These are phyloP conservation scores for Chlorodrepanis virens DNA, from an alignment of 2,113 vertebrate genomes.

Conservation along the genomic window DNA sequence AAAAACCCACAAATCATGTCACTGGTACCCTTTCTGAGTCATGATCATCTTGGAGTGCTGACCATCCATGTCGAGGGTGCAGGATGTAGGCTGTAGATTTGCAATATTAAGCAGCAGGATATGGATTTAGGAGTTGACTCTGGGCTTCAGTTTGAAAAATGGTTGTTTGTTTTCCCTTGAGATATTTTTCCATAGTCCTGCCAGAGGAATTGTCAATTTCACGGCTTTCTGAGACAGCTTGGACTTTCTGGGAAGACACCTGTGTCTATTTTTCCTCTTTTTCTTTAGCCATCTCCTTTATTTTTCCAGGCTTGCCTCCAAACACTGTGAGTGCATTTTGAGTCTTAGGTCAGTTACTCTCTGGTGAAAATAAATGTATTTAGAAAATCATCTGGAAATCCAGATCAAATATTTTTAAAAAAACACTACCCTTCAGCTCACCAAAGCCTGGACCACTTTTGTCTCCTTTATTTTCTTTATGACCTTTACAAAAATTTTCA, in stretches of 20 bases:
- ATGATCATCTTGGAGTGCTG: background rate
- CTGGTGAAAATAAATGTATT: background rate
- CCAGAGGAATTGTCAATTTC: background rate
- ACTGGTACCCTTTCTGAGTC: background rate
- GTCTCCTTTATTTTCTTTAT: background rate
- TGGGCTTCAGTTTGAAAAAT: background rate
- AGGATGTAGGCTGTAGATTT: background rate
- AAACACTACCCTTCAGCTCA: background rate
- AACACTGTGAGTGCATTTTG: background rate
- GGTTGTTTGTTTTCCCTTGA: background rate
- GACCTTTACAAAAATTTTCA: slow-evolving; percentile 12
- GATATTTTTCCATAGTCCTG: background rate
- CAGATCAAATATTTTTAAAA: background rate
- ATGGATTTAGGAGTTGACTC: background rate
- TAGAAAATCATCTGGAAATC: background rate
- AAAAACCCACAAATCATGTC: background rate
- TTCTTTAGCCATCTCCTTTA: background rate
- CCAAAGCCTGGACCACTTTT: background rate
- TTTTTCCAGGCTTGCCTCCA: slow-evolving; percentile 28
- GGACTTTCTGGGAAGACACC: background rate
- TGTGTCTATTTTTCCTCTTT: background rate
- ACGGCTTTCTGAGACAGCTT: background rate
- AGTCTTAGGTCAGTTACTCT: slow-evolving; percentile 4
- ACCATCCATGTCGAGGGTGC: background rate
- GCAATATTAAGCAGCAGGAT: background rate